Conservation (phyloP, 2,888 invertebrate species). For the Acanthosepion esculentum region DNA sequence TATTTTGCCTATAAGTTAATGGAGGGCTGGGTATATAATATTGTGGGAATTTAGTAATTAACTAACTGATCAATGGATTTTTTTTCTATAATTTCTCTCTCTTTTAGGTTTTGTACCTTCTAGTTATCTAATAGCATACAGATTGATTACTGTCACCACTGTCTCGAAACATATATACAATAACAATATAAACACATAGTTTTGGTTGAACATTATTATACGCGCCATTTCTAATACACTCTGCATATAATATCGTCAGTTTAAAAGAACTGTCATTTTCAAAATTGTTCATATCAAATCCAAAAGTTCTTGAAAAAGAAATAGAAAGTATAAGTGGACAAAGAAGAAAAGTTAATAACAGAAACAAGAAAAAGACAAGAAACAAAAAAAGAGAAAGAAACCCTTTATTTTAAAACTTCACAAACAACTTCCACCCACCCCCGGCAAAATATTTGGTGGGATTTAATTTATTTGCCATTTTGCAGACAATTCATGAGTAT, state of each 20-base stretch:
- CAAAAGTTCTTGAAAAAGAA: not conserved
- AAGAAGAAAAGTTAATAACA: not conserved
- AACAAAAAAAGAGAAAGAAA: not conserved
- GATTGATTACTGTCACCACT: too few relatives aligned
- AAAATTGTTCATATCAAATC: not conserved
- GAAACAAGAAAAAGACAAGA: not conserved
- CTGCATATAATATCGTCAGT: not conserved
- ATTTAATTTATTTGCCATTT: not conserved
- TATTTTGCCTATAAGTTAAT: not conserved
- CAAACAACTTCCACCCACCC: not conserved
- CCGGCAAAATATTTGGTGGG: slow-evolving; percentile 33
- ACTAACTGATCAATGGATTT: not conserved
- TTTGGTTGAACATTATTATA: too few relatives aligned
- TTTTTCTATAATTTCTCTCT: not conserved
- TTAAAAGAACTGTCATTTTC: not conserved
- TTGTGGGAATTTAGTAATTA: not conserved
- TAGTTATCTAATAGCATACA: not conserved
- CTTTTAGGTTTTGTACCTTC: not conserved
- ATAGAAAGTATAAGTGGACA: not conserved
- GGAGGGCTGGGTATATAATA: not conserved
- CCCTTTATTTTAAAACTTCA: slow-evolving; percentile 22
- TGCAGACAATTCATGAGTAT: slow-evolving; percentile 21
- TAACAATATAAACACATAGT: too few relatives aligned
- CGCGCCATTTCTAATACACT: too few relatives aligned
- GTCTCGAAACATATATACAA: too few relatives aligned